Conservation (phyloP, 2,113 vertebrate species). For the Gadus macrocephalus region DNA sequence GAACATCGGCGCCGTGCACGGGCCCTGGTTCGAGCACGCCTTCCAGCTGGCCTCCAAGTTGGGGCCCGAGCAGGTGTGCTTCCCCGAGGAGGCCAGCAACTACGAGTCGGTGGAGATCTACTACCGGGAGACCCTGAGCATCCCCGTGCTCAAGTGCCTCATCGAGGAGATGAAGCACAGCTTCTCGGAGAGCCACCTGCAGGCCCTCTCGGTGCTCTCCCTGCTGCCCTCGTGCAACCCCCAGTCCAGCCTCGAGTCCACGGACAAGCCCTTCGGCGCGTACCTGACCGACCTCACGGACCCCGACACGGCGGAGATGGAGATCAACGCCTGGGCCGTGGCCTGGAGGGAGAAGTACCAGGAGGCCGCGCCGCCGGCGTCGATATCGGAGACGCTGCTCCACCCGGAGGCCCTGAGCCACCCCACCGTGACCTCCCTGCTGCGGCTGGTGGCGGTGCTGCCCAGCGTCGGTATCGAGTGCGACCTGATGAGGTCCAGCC, state of each 20-base stretch:
- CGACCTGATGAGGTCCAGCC: constrained; percentile 82
- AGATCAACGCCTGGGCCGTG: constrained; percentile 87
- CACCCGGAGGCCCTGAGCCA: constrained; percentile 86
- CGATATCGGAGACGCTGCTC: constrained; percentile 86
- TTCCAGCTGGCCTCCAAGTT: constrained; percentile 81
- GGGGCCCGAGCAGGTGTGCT: constrained; percentile 80
- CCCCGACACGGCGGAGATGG: constrained; percentile 81
- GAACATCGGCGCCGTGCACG: constrained; percentile 84
- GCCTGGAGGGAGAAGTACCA: constrained; percentile 92
- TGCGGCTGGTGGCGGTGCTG: constrained; percentile 85
- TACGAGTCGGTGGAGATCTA: constrained; percentile 81
- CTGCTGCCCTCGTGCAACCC: constrained; percentile 91
- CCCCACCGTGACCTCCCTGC: constrained; percentile 82
- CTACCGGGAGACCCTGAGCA: constrained; percentile 83
- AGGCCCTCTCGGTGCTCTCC: constrained; percentile 85
- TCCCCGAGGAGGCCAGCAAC: constrained; percentile 65
- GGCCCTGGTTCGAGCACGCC: constrained; percentile 93
- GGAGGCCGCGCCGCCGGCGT: constrained; percentile 84
- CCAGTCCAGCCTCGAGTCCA: constrained; percentile 79
- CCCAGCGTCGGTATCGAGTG: constrained; percentile 90
- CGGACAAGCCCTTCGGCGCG: constrained; percentile 82
- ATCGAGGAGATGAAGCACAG: constrained; percentile 89
- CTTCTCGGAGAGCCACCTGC: constrained; percentile 88
- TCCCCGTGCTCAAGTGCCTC: constrained; percentile 83
- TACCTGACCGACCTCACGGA: constrained; percentile 86